Base-by-base conservation (phyloP, 2,113 vertebrate genomes). In the Himantopus leucocephalus region DNA sequence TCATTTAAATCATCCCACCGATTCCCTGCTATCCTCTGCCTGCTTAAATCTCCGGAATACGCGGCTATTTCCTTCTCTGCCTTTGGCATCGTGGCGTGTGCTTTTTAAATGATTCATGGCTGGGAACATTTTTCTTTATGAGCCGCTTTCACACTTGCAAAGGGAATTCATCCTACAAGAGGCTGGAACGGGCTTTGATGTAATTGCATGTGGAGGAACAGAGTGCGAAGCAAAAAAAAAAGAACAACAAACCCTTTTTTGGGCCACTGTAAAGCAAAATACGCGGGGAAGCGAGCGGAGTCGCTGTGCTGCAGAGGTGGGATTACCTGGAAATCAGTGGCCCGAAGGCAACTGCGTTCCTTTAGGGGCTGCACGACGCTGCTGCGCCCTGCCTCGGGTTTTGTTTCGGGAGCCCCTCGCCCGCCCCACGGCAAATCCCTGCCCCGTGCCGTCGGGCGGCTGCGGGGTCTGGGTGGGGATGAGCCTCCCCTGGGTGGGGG, bases 71-170 rank as follows among this genome's bases (percentile, higher is more conserved):
- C 72, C 91, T 50, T 15, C 76, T 26, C 87, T 71, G 90, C 90
- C 68, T 64, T n/a, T 5, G 7, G 86, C 78, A 30, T 23, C 3
- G 19, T 12, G 43, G 84, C 8, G 3, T 58, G 34, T 9, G 88
- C 76, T 96, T 89, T 95, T 77, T 50, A 41, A 90, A 85, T 78
- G 84, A 94, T 95, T 94, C 60, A 77, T 10, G 56, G 47, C 77
- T 87, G 74, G 70, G 87, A 94, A 58, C 84, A 7, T 77, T 89
- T 72, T 80, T 83, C 85, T 93, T 96, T 85, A 56, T 48, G 88
- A 94, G 92, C 82, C 6, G 10, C 86, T 94, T 92, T 89, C 86
- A 32, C 91, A 37, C 83, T 81, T 23, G 86, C 13, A 23, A 81
- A 75, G 79, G 45, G 59, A 88, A 88, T 90, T 94, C 91, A 91